Conservation (phyloP, 1,140 invertebrate species). For the Leptinotarsa defecta region DNA sequence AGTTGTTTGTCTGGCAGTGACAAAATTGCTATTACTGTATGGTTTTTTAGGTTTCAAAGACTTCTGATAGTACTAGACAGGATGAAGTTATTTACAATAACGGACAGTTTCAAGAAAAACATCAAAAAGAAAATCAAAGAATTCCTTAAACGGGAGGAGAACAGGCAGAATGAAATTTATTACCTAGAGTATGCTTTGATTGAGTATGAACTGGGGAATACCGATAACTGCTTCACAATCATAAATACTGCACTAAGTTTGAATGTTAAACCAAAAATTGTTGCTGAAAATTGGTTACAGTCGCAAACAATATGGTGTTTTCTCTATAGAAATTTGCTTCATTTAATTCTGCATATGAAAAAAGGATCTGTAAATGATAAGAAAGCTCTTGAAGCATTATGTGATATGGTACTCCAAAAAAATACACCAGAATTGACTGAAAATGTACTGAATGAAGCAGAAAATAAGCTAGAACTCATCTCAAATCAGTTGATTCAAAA, state of each 20-base stretch:
- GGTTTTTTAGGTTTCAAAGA: conserved; percentile 67
- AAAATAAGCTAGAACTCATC: conserved; percentile 49
- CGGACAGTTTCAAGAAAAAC: conserved; percentile 56
- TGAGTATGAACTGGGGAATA: conserved; percentile 61
- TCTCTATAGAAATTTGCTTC: conserved; percentile 39
- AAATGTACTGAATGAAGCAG: conserved; percentile 40
- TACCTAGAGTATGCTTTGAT: conserved; percentile 69
- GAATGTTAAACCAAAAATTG: conserved; percentile 27
- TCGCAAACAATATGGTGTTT: conserved; percentile 40
- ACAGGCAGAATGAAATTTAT: conserved; percentile 63
- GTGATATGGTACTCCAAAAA: conserved; percentile 43
- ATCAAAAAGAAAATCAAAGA: conserved; percentile 61
- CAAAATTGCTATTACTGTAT: conserved; percentile 59
- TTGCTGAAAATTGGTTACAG: conserved; percentile 25
- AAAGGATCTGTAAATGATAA: conserved; percentile 1
- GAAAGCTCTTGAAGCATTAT: conserved; percentile 45
- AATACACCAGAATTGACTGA: conserved; percentile 31
- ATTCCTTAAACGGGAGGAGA: conserved; percentile 60
- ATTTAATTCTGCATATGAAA: conserved; percentile 26
- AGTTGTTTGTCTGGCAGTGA: conserved; percentile 53
- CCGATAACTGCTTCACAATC: conserved; percentile 57
- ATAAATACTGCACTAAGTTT: conserved; percentile 58
- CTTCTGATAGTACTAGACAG: conserved; percentile 60
- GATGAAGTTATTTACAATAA: conserved; percentile 55
- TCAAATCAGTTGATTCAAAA: conserved; percentile 45